Evolutionary conservation across 1,140 invertebrate genomes (phyloP), one percentile per base, ranked within the genome.

Genomic region (Glossosoma conforme): DNA sequence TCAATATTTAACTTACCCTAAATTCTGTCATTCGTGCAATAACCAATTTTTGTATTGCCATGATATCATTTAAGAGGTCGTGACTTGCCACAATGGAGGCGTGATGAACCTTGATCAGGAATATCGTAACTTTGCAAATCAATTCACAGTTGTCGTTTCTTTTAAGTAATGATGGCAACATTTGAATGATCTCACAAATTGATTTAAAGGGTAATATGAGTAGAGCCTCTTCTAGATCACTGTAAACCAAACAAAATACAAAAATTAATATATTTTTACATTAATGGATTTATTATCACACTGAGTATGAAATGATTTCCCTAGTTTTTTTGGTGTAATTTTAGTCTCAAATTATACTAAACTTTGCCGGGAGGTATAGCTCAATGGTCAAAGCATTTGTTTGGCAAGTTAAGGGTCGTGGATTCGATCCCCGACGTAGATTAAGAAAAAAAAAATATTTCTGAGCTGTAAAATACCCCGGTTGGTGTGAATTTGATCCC

Each of bases 221-320:
- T 2, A 98, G 70, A 0, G 90, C 80, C 71, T 96, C 91, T 68
- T 97, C 92, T 32, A 98, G 69, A 65, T 97, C 92, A 67, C 92
- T 91, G 64, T 14, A 77, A 75, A 60, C 44, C 59, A 46, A 49
- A 9, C 9, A 43, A 43, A 13, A 43, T 50, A 20, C 13, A 44
- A 15, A 24, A 35, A 41, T 44, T 55, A 13, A 41, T 50, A 53
- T 13, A 38, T 38, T n/a, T 17, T 38, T 22, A 1, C 35, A 33
- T 22, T 52, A 41, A 35, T n/a, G 15, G 41, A 43, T 24, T 43
- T 25, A 15, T 20, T 28, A 28, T 28, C n/a, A n/a, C n/a, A n/a
- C n/a, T n/a, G n/a, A n/a, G n/a, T n/a, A n/a, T n/a, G n/a, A n/a
- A n/a, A n/a, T n/a, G n/a, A n/a, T n/a, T n/a, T n/a, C n/a, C n/a